Evolutionary conservation across 2,113 vertebrate species (phyloP).

Genomic region (Austrofundulus limnaeus): DNA sequence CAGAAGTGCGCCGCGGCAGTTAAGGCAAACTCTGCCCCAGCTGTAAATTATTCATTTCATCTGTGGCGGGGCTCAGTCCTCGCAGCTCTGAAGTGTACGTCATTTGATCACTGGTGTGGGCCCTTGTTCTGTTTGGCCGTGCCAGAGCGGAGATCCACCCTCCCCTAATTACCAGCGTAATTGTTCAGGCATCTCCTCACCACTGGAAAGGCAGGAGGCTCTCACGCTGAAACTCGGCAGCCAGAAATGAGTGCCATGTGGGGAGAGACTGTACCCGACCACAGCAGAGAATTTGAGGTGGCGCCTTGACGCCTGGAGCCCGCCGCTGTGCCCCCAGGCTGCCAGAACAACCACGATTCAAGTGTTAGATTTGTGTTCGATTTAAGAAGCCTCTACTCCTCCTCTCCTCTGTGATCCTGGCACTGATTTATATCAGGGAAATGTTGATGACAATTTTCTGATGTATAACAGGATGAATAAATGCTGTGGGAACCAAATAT

Average conservation of each 20-base stretch:
- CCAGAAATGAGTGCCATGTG: conserved; percentile 97
- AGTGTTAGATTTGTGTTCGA: conserved; percentile 84
- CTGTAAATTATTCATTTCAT: conserved; percentile 73
- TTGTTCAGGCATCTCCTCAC: conserved; percentile 81
- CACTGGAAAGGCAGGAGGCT: conserved; percentile 83
- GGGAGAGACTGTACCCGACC: conserved; percentile 84
- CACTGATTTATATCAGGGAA: conserved; percentile 68
- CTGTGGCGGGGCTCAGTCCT: conserved; percentile 48
- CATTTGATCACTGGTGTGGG: conserved; percentile 65
- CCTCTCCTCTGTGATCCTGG: conserved; percentile 66
- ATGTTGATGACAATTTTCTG: conserved; percentile 71
- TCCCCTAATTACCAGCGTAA: conserved; percentile 76
- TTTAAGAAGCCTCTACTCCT: conserved; percentile 82
- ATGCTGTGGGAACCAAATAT: conserved; percentile 69
- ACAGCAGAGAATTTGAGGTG: conserved; percentile 92
- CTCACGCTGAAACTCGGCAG: conserved; percentile 82
- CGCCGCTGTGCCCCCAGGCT: conserved; percentile 85
- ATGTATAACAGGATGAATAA: conserved; percentile 71
- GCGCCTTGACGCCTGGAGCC: conserved; percentile 91
- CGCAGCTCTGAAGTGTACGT: conserved; percentile 45
- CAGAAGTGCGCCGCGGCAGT: conserved; percentile 57
- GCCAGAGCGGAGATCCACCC: conserved; percentile 72
- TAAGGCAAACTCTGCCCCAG: conserved; percentile 50
- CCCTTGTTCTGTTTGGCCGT: conserved; percentile 40
- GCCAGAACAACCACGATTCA: conserved; percentile 86